phyloP scores from a whole-genome alignment of 2,888 invertebrate genomes.

The Noctua fimbriata region DNA sequence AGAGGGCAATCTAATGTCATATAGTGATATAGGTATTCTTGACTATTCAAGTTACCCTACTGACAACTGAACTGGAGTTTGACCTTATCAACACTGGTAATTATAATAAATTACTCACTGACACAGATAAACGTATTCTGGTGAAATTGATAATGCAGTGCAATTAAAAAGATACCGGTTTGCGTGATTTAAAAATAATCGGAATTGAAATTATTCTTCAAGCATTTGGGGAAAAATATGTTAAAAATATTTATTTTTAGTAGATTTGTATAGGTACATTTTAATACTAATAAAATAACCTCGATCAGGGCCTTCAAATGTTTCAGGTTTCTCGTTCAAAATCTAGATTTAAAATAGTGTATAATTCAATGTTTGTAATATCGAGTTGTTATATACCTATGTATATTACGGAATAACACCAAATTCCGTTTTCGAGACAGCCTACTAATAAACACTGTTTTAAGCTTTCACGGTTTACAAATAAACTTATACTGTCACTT shows the following conservation, averaged over 20 bases:
- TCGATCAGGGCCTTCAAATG: background rate
- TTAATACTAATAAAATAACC: background rate
- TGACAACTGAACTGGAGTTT: conserved; percentile 22
- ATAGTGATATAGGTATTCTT: background rate
- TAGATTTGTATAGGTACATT: background rate
- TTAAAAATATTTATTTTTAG: background rate
- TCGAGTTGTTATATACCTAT: too few relatives aligned
- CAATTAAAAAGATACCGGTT: conserved; percentile 30
- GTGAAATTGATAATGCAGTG: conserved; percentile 47
- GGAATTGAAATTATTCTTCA: background rate
- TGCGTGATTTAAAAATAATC: conserved; percentile 24
- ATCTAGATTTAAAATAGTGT: background rate
- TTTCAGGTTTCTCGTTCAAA: background rate
- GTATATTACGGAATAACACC: background rate
- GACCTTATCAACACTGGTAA: conserved; percentile 46
- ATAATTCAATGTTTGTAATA: background rate
- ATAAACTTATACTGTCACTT: too few relatives aligned
- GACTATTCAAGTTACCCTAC: conserved; percentile 7
- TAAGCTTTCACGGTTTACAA: too few relatives aligned
- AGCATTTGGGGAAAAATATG: background rate
- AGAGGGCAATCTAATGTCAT: background rate
- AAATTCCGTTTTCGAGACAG: background rate
- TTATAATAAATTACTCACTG: conserved; percentile 51
- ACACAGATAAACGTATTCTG: conserved; percentile 37
- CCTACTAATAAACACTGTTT: too few relatives aligned